Evolutionary conservation across 1,140 invertebrate genomes (phyloP), one percentile per base, ranked within the genome.

Genomic region (Drosophila nannoptera): DNA sequence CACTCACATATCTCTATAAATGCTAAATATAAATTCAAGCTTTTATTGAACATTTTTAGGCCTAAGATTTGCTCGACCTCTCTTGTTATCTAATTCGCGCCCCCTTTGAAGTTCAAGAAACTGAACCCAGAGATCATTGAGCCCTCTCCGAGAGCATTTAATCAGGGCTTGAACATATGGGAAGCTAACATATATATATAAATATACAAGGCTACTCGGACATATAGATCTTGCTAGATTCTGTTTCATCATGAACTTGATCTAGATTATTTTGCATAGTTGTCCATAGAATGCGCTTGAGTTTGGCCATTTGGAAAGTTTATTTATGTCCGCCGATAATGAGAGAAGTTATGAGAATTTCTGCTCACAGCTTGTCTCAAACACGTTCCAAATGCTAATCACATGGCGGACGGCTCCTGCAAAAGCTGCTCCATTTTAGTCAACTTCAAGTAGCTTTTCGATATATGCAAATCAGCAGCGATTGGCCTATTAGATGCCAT

Each of bases 21-120:
- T 35, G 32, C 49, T 16, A 52, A 38, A 33, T 62, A 52, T 54
- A 65, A 38, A 52, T 65, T 59, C 38, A 40, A 52, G 48, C 9
- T 46, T 29, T 60, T 52, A 58, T 59, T 64, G 48, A 36, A 40
- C 22, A 33, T 22, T 22, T 22, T 22, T 22, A 59, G 53, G 22
- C 33, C 40, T 36, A 16, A 54, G 59, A 7, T 32, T n/a, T 12
- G 9, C 9, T 11, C 14, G 1, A 14, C 2, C 14, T 14, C 7
- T 14, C 31, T 29, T 64, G 50, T 11, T 35, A 40, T 63, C 29
- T 82, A 63, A 66, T 75, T 59, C 46, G 42, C 46, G 59, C 33
- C 38, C 61, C 38, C 58, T 36, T 75, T 63, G 50, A 86, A 86
- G 80, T 86, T 84, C 81, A 84, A 86, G 80, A 73, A 86, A 84